Percentiles rank a stretch among this genome's conserved stretches.
These are phyloP conservation scores for Theropithecus gelada DNA, from an alignment of 2,113 vertebrate genomes.

Conservation along the genomic window DNA sequence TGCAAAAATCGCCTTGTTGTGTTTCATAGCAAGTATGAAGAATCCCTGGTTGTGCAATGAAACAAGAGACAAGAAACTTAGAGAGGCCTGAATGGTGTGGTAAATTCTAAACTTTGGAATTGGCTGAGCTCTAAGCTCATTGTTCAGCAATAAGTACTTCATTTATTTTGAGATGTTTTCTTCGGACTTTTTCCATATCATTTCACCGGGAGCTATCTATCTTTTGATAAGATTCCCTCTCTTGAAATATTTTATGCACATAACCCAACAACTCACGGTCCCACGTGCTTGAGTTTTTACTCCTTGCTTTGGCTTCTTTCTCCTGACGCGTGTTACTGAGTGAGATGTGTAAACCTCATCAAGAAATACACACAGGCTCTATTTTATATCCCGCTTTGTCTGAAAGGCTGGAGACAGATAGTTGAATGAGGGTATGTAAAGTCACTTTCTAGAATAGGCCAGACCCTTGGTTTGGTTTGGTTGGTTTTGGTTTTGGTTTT, in stretches of 20 bases:
- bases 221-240: conserved; percentile 69
- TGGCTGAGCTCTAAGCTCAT: conserved; percentile 80
- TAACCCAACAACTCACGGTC: conserved; percentile 66
- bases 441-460: conserved; percentile 60
- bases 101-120: conserved; percentile 84
- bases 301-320: not conserved
- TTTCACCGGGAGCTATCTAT: conserved; percentile 67
- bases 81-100: conserved; percentile 78
- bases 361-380: conserved; percentile 65
- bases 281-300: conserved; percentile 39
- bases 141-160: conserved; percentile 85
- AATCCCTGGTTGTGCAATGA: conserved; percentile 84
- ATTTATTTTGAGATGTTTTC: conserved; percentile 80
- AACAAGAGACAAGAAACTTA: conserved; percentile 83
- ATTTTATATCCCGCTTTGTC: conserved; percentile 69
- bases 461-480: not conserved
- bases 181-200: conserved; percentile 66
- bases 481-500: not conserved
- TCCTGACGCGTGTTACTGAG: conserved; percentile 60
- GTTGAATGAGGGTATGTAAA: conserved; percentile 68
- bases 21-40: conserved; percentile 86
- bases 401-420: conserved; percentile 77
- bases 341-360: conserved; percentile 52
- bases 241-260: not conserved
- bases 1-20: conserved; percentile 82